These are phyloP conservation scores for Xanthia togata DNA, from an alignment of 2,888 invertebrate genomes.

Conservation along the genomic window DNA sequence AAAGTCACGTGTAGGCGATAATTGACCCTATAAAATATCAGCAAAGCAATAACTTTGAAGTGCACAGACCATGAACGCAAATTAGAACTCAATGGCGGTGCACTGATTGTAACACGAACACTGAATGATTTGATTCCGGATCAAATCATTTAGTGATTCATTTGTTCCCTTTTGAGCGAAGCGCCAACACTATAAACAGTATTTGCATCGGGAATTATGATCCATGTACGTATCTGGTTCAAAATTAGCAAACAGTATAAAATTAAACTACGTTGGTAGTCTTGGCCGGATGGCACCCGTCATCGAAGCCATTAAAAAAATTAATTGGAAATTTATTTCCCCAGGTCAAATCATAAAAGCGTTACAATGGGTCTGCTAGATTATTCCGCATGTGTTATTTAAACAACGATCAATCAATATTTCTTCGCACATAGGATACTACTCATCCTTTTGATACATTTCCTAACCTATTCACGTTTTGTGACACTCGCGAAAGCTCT, in stretches of 20 bases:
- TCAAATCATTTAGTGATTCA: conserved; percentile 42
- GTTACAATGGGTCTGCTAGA: background rate
- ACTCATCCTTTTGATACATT: background rate
- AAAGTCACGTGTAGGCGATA: conserved; percentile 53
- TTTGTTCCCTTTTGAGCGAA: conserved; percentile 4
- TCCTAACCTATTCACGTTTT: background rate
- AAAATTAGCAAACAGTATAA: conserved; percentile 21
- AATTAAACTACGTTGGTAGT: conserved; percentile 4
- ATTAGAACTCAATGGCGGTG: conserved; percentile 50
- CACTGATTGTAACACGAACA: conserved; percentile 48
- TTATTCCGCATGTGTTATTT: background rate
- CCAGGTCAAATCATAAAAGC: background rate
- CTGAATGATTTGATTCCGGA: background rate
- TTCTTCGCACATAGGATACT: background rate
- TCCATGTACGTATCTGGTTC: conserved; percentile 6
- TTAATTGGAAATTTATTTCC: conserved; percentile 26
- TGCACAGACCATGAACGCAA: conserved; percentile 52
- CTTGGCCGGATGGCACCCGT: background rate
- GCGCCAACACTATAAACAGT: conserved; percentile 1
- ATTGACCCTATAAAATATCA: conserved; percentile 44
- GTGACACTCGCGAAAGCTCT: background rate
- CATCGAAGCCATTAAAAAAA: background rate
- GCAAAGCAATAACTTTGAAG: conserved; percentile 25
- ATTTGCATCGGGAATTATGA: conserved; percentile 14
- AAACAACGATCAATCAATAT: background rate